These are phyloP conservation scores for Drosophila yooni DNA, from an alignment of 2,888 invertebrate species.

Conservation along the genomic window DNA sequence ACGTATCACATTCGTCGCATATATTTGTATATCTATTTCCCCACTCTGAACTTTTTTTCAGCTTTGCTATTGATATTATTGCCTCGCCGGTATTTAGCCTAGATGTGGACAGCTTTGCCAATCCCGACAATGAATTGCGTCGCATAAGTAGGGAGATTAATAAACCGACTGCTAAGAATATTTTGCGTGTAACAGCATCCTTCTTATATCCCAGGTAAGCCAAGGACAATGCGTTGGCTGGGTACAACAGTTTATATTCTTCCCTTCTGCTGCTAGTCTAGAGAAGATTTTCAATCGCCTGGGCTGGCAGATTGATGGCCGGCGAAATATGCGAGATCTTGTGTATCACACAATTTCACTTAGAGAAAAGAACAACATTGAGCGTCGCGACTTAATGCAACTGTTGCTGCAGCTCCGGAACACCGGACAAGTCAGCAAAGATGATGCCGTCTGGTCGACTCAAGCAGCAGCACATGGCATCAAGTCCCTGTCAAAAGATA, in stretches of 20 bases:
- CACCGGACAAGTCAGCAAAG: slow-evolving; percentile 72
- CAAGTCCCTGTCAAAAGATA: slow-evolving; percentile 79
- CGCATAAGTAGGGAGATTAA: slow-evolving; percentile 59
- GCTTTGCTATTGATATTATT: slow-evolving; percentile 85
- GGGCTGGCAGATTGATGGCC: slow-evolving; percentile 68
- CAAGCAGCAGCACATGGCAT: slow-evolving; percentile 42
- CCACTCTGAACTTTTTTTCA: slow-evolving; percentile 38
- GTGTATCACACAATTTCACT: slow-evolving; percentile 84
- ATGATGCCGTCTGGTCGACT: slow-evolving; percentile 75
- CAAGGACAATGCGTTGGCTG: rapidly evolving
- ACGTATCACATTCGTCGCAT: background rate
- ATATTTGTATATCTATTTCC: background rate
- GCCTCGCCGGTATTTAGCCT: slow-evolving; percentile 86
- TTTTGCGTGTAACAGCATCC: slow-evolving; percentile 66
- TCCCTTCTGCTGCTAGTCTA: slow-evolving; percentile 53
- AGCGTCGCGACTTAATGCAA: slow-evolving; percentile 85
- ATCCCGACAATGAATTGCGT: slow-evolving; percentile 83
- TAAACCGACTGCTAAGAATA: slow-evolving; percentile 49
- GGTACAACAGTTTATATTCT: background rate
- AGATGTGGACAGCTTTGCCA: slow-evolving; percentile 84
- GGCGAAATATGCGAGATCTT: slow-evolving; percentile 83
- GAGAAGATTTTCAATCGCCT: slow-evolving; percentile 78
- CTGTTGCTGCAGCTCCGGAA: slow-evolving; percentile 85
- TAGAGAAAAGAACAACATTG: slow-evolving; percentile 83
- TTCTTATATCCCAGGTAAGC: slow-evolving; percentile 70